Evolutionary conservation across 1,140 invertebrate genomes (phyloP).

Genomic region (Apis florea): DNA sequence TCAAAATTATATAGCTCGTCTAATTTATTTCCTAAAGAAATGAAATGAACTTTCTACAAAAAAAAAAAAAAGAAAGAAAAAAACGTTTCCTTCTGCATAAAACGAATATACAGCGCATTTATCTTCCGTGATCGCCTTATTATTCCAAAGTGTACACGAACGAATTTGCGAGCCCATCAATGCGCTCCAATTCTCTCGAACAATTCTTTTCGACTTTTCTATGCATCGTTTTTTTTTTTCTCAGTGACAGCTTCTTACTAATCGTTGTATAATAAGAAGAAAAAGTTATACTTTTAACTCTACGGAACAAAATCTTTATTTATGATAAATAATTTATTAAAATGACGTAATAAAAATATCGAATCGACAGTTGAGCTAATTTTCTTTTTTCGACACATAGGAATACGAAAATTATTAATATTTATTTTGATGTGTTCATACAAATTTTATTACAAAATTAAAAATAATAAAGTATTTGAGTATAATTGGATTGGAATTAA

Average conservation of each 20-base stretch:
- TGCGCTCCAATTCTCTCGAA: constrained; percentile 11
- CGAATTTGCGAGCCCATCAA: constrained; percentile 1
- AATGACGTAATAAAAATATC: too few species aligned
- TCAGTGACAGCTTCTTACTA: neutral
- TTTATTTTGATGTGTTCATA: too few species aligned
- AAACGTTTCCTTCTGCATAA: neutral
- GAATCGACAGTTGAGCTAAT: too few species aligned
- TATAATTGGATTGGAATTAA: too few species aligned
- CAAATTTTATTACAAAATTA: too few species aligned
- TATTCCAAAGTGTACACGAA: neutral
- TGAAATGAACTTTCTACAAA: neutral
- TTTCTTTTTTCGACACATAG: too few species aligned
- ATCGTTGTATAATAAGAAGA: too few species aligned
- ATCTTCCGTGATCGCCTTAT: neutral
- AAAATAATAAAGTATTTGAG: too few species aligned
- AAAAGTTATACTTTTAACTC: too few species aligned
- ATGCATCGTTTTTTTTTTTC: neutral
- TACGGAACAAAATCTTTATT: too few species aligned
- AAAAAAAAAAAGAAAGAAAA: neutral
- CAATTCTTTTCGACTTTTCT: neutral
- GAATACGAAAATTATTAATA: too few species aligned
- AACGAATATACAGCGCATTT: neutral
- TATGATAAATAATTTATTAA: too few species aligned
- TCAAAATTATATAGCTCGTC: neutral
- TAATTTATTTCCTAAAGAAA: neutral